Base-by-base conservation (phyloP, 2,113 vertebrate genomes). In the Pterocles burchelli region DNA sequence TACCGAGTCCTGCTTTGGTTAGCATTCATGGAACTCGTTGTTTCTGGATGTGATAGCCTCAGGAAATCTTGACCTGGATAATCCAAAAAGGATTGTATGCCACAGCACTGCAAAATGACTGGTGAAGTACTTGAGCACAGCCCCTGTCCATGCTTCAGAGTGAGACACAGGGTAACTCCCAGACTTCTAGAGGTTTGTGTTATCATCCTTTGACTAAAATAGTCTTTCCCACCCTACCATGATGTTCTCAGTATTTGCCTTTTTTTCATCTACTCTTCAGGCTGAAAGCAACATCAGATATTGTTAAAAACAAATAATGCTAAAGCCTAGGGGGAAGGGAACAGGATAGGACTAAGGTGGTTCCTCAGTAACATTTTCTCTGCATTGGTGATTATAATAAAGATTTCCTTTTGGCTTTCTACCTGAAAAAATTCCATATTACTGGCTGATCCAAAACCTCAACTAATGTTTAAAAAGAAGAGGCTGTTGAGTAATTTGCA, bases 381-480 rank as follows among this genome's bases (percentile, higher is more conserved):
- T 88, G 84, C 88, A 95, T 87, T 71, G 41, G 22, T 91, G 90
- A 73, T 59, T 96, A 34, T 49, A 96, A 78, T 93, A 95, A 77
- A 95, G 58, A 88, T 73, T 94, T 94, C 31, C 17, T 54, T 93
- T 94, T 95, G 14, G 88, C 80, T 90, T 96, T 92, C 71, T 82
- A 71, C 28, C 58, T 88, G 49, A 68, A 91, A 81, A 96, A 97
- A 61, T 88, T 90, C 59, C 77, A 92, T 89, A 90, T 95, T 88
- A 84, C 48, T 94, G 95, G 31, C 55, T 95, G 74, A 75, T 86
- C 63, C 67, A 95, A 95, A 93, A 36, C 21, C 62, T 95, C 76
- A 94, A 48, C 48, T 92, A 75, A 85, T 70, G 36, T 70, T 88
- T 93, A 46, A 85, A 68, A 97, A 81, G 34, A 96, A 88, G 87